These are phyloP conservation scores for Halcyon badia DNA, from an alignment of 2,797 vertebrate genomes.

Conservation along the genomic window DNA sequence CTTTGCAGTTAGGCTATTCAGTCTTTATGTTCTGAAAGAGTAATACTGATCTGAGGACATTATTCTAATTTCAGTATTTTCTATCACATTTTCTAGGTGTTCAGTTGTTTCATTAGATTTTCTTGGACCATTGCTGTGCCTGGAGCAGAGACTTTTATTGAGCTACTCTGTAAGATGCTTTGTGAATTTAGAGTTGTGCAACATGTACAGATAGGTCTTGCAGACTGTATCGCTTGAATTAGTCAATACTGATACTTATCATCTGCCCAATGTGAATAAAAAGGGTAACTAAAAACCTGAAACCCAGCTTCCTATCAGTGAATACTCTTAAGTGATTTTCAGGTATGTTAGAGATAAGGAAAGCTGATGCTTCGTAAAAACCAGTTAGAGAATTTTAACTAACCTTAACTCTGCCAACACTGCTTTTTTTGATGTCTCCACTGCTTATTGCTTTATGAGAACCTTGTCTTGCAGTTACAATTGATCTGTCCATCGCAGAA, in stretches of 20 bases:
- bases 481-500: neutral
- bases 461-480: neutral
- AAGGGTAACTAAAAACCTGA: neutral
- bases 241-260: neutral
- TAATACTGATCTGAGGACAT: neutral
- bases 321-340: neutral
- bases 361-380: neutral
- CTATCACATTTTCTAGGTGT: neutral
- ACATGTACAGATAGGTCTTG: neutral
- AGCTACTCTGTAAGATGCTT: neutral
- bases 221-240: neutral
- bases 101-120: neutral
- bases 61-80: slow-evolving; percentile 8
- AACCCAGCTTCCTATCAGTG: neutral
- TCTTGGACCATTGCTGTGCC: neutral
- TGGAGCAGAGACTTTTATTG: neutral
- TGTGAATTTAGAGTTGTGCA: neutral
- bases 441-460: neutral
- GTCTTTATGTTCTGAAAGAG: neutral
- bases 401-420: neutral
- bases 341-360: neutral
- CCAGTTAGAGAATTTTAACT: neutral
- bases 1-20: neutral
- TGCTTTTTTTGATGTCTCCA: neutral
- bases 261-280: neutral